Percentiles rank a stretch among this genome's conserved stretches.
Evolutionary conservation across 2,888 invertebrate genomes (phyloP).

Genomic region (Acleris laterana): DNA sequence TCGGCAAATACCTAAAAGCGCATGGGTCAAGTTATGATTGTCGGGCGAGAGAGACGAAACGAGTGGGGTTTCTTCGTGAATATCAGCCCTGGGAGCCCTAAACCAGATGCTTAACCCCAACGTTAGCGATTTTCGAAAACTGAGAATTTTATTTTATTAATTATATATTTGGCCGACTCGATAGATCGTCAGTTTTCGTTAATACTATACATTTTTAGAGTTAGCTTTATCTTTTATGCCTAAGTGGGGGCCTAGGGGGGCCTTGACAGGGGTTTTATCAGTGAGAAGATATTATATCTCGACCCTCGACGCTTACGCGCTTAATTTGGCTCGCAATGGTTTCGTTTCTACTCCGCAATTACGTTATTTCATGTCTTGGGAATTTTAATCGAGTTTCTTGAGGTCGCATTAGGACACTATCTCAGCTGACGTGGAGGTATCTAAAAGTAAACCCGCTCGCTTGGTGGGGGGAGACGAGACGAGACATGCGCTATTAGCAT

Average conservation of each 20-base stretch:
- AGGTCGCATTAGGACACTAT: conserved; percentile 1
- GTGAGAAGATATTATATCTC: neutral
- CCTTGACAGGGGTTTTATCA: neutral
- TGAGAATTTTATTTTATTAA: too few relatives aligned
- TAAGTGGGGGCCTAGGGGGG: too few relatives aligned
- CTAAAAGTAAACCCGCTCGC: conserved; percentile 10
- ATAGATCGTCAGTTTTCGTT: too few relatives aligned
- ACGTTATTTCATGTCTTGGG: conserved; percentile 4
- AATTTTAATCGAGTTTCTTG: conserved; percentile 9
- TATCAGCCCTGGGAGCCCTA: too few relatives aligned
- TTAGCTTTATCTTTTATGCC: too few relatives aligned
- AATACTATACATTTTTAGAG: too few relatives aligned
- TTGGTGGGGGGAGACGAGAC: conserved; percentile 38
- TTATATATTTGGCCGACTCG: too few relatives aligned
- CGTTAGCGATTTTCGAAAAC: too few relatives aligned
- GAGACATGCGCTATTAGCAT: conserved; percentile 64
- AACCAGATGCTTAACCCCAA: too few relatives aligned
- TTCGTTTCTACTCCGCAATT: conserved; percentile 3
- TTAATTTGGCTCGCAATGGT: conserved; percentile 10
- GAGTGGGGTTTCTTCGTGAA: too few relatives aligned
- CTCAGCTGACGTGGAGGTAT: conserved; percentile 4
- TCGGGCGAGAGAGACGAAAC: neutral
- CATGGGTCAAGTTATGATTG: conserved; percentile 1
- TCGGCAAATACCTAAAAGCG: conserved; percentile 4
- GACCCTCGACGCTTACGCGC: neutral